Conservation (phyloP, 1,140 invertebrate genomes). For the Aphaenogaster ashmeadi region DNA sequence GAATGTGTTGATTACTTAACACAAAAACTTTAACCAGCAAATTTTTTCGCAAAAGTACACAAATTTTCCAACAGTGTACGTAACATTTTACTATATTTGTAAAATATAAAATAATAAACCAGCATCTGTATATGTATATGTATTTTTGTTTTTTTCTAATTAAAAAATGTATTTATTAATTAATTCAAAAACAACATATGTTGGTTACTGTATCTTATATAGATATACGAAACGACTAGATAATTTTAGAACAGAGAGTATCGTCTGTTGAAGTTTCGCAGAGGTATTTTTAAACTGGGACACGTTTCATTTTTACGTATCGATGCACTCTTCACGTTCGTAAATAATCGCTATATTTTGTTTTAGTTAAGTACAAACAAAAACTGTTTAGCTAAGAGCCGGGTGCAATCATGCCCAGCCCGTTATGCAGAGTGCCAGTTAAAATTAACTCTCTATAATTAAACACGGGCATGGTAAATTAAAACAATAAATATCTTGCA, state of each 20-base stretch:
- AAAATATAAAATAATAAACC: not conserved
- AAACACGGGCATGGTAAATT: conserved; percentile 83
- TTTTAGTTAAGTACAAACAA: conserved; percentile 60
- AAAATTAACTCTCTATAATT: conserved; percentile 85
- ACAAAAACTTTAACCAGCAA: no score
- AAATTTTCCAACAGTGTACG: no score
- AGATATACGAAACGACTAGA: not conserved
- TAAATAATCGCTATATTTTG: conserved; percentile 31
- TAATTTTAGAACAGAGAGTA: not conserved
- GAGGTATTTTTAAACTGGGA: not conserved
- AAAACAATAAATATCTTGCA: conserved; percentile 84
- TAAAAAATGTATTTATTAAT: not conserved
- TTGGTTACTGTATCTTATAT: not conserved
- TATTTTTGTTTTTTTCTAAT: not conserved
- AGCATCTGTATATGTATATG: not conserved
- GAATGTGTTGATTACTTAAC: no score
- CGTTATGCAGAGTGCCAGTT: conserved; percentile 68
- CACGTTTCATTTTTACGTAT: not conserved
- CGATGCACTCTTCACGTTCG: not conserved
- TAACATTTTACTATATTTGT: not conserved
- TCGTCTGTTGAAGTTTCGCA: not conserved
- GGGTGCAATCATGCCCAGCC: conserved; percentile 40
- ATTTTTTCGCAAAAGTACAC: no score
- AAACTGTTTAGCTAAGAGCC: conserved; percentile 64
- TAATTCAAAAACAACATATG: not conserved